Evolutionary conservation across 2,113 vertebrate species (phyloP).

Genomic region (Trematomus loennbergii): DNA sequence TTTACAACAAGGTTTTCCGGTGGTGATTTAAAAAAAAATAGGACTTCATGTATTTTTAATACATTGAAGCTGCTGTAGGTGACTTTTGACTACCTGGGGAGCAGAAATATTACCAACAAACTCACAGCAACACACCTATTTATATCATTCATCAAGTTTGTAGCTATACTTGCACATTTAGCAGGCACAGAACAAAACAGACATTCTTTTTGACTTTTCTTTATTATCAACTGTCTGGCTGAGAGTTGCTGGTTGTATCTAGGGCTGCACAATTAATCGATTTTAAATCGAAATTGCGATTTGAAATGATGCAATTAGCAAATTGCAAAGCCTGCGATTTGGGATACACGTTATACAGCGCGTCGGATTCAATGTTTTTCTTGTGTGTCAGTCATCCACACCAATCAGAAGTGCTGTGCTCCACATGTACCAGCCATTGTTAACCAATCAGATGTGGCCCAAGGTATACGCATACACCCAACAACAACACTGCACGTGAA

Average conservation of each 20-base stretch:
- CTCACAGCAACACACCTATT: not conserved
- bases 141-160: slow-evolving; percentile 20
- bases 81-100: slow-evolving; percentile 15
- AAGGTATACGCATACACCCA: no score
- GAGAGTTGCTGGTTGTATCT: not conserved
- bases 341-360: no score
- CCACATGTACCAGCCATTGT: no score
- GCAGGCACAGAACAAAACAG: not conserved
- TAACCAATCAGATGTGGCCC: no score
- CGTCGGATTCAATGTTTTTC: no score
- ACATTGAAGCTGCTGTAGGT: slow-evolving; percentile 27
- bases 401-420: no score
- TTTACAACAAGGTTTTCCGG: slow-evolving; percentile 9
- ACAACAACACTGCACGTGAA: no score
- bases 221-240: not conserved
- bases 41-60: slow-evolving; percentile 36
- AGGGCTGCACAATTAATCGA: no score
- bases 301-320: no score
- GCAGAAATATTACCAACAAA: slow-evolving; percentile 26
- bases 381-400: no score
- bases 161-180: not conserved
- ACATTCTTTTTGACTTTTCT: not conserved
- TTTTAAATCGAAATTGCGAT: no score
- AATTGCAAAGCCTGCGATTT: no score
- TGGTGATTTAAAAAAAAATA: slow-evolving; percentile 1